Evolutionary conservation across 2,797 vertebrate species (phyloP), one percentile per base, ranked within the genome.

Genomic region (Urosaurus nigricauda): DNA sequence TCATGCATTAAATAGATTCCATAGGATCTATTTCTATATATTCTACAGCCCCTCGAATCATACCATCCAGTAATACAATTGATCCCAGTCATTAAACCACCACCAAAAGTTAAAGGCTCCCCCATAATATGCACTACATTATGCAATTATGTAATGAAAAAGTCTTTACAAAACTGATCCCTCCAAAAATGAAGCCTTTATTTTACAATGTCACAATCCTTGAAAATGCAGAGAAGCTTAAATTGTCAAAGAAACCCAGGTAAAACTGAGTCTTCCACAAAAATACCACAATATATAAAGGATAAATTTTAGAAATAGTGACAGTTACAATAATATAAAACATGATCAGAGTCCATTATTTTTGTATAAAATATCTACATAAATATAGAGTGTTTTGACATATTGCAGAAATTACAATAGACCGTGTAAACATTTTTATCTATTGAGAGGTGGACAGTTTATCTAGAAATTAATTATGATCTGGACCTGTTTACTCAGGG

Each of bases 231-330:
- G 29, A 86, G 86, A 19, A 9, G 2, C 78, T 87, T 90, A 82
- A 88, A 73, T 51, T 87, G 81, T 82, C 87, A 35, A 85, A 81
- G n/a, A 58, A 83, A 91, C 91, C 19, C 90, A 92, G 80, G 24
- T 29, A 89, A 92, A 93, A 83, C 17, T 9, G 85, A 51, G 8
- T 78, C 47, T 24, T 92, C 83, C 75, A 82, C 65, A 84, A 86
- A 83, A 56, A 87, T 37, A 89, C 79, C 81, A 79, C 70, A 94
- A 84, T 94, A 91, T 90, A 43, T 58, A 70, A 94, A 93, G 93
- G 93, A 94, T 35, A 58, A 37, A 78, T 94, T 94, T 93, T 91
- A 91, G 88, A 95, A 92, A 94, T 43, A 90, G 43, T 68, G 84
- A 92, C 65, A 78, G 51, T 91, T 90, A 84, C 4, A 5, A 88